Evolutionary conservation across 35 echinoderm and acorn worm genomes (phyloP), one percentile per base, ranked within the genome.

Genomic region (Stichopus chloronotus): DNA sequence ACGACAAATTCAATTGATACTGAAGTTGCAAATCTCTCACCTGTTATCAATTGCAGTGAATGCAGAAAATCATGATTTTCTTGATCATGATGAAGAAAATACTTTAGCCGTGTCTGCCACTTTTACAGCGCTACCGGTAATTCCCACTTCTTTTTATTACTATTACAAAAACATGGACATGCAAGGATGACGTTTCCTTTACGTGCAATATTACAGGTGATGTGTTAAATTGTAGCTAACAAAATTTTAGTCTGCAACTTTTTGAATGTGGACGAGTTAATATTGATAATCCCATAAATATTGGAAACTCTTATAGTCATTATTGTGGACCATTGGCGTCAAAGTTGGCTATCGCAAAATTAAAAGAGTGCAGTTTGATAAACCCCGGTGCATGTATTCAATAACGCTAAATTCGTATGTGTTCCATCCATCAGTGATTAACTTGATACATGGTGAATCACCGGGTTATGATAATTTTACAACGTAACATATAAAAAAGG

Each of bases 21-120:
- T 24, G 72, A 76, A 76, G 72, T 76, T 76, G 25, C 72, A 76
- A 76, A 76, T 76, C 14, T 76, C 72, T 76, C 25, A 76, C 72
- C 72, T 76, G 72, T 76, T 76, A 76, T 76, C 4, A 76, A 24
- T 76, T 76, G 72, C 7, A 76, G 72, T 76, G 5, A 17, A 7
- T 21, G 19, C 6, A 76, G 7, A 76, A 76, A 21, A 7, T 17
- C 6, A 76, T 76, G 16, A 76, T 76, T 76, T 76, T 76, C 72
- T 76, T 76, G 19, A 76, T 17, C 72, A 76, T 76, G 72, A 76
- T 17, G 72, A 76, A 76, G 72, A 76, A 76, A 11, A 76, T 21
- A 76, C 8, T 17, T 76, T 76, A 24, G 0, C 16, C 19, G 72
- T 11, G 7, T 76, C 72, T 76, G 72, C 25, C 72, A 76, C 72